A percentile compares a stretch with the other conserved stretches of the same genome.
These are phyloP conservation scores for Oxyruncus cristatus DNA, from an alignment of 2,113 vertebrate genomes.

Conservation along the genomic window DNA sequence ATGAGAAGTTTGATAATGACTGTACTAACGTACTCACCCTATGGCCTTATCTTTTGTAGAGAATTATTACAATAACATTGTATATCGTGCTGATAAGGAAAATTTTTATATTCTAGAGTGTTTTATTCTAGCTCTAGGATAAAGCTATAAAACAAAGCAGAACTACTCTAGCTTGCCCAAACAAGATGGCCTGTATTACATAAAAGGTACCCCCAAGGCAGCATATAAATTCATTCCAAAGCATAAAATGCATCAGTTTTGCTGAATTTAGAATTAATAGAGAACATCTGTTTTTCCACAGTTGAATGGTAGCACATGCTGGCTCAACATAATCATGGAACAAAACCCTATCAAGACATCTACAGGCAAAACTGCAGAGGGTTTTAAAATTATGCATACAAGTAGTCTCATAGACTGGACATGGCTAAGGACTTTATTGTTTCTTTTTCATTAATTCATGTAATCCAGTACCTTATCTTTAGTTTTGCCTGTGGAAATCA, in stretches of 20 bases:
- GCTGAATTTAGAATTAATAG: constrained; percentile 34
- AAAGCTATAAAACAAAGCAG: constrained; percentile 1
- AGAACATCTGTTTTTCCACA: constrained; percentile 25
- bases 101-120: background rate
- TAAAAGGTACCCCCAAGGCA: background rate
- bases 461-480: background rate
- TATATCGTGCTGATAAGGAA: background rate
- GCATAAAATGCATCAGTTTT: constrained; percentile 29
- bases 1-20: background rate
- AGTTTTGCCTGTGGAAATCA: background rate
- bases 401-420: background rate
- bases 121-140: background rate
- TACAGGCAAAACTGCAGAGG: background rate
- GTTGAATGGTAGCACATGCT: background rate
- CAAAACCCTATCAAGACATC: background rate
- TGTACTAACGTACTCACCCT: background rate
- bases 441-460: background rate
- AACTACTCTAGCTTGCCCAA: background rate
- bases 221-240: constrained; percentile 25
- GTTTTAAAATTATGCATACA: background rate
- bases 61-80: background rate
- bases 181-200: background rate
- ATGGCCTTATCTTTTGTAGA: background rate
- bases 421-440: background rate
- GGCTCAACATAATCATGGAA: background rate